Base-by-base conservation (phyloP, 2,113 vertebrate species). In the Zingel zingel region DNA sequence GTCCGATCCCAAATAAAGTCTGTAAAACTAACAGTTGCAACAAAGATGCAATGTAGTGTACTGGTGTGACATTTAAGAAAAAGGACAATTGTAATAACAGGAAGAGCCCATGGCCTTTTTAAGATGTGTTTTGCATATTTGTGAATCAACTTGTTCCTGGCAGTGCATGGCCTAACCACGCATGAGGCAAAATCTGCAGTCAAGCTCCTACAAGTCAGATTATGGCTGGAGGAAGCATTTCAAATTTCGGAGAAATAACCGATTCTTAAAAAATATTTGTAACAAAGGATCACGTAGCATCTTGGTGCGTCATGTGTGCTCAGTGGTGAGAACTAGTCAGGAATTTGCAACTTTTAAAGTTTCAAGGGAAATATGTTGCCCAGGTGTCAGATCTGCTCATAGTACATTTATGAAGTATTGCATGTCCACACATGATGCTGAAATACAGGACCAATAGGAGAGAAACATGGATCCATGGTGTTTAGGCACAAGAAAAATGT, bases 301-400 rank as follows among this genome's bases (percentile, higher is more conserved):
- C 23, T 15, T 69, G 21, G 57, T 58, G 79, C 10, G 4, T 56
- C 54, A 81, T 21, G 0, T 50, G 21, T 27, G 48, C 13, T 16
- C 13, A 47, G 59, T 27, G 15, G 27, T 68, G 50, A 43, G 18
- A 77, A 86, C 73, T 73, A 25, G 68, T 88, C 59, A 75, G 56
- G 23, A 61, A 57, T 67, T 15, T 48, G 27, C n/a, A 43, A 6
- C 33, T 54, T 61, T 70, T 58, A 56, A 79, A 48, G 19, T 71
- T 63, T 67, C 5, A 21, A 57, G 30, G 61, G 57, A 64, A 69
- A 25, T 45, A 0, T 6, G 3, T 4, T 59, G 50, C 57, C 25
- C 53, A 48, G 45, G 39, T 67, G 53, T 47, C 18, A 13, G 39
- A 43, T 43, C 39, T 10, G 9, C 39, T 43, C 39, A 43, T 43